These are phyloP conservation scores for Drosophila macrospina DNA, from an alignment of 2,888 invertebrate species.

Conservation along the genomic window DNA sequence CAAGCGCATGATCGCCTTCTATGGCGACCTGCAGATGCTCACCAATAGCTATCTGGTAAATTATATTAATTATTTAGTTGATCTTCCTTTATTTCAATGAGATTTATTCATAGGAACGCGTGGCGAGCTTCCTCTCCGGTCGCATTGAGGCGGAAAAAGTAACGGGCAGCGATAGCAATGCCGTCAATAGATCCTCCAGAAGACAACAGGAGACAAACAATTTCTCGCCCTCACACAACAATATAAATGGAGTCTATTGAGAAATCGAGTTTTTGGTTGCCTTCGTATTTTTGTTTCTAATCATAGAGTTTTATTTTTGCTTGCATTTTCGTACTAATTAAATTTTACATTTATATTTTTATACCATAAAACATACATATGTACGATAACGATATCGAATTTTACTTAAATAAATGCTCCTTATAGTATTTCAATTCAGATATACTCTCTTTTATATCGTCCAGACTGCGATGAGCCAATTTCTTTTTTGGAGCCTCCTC, in stretches of 20 bases:
- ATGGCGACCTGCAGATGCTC: constrained; percentile 78
- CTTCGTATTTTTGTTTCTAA: constrained; percentile 82
- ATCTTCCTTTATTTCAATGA: constrained; percentile 1
- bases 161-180: constrained; percentile 69
- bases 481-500: constrained; percentile 88
- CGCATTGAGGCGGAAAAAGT: constrained; percentile 89
- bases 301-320: constrained; percentile 81
- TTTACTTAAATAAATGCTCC: constrained; percentile 87
- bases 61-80: neutral
- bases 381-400: constrained; percentile 9
- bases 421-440: constrained; percentile 93
- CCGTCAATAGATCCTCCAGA: constrained; percentile 62
- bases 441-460: constrained; percentile 95
- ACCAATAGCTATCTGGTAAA: constrained; percentile 82
- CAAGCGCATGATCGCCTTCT: constrained; percentile 79
- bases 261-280: constrained; percentile 79
- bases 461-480: constrained; percentile 90
- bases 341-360: constrained; percentile 12
- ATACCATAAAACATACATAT: constrained; percentile 2
- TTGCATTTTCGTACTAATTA: constrained; percentile 74
- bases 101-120: constrained; percentile 86
- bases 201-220: constrained; percentile 73
- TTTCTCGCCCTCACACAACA: constrained; percentile 82
- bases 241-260: constrained; percentile 85
- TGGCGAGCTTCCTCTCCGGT: constrained; percentile 89